Conservation (phyloP, 2,888 invertebrate species). For the Chironomus riparius region DNA sequence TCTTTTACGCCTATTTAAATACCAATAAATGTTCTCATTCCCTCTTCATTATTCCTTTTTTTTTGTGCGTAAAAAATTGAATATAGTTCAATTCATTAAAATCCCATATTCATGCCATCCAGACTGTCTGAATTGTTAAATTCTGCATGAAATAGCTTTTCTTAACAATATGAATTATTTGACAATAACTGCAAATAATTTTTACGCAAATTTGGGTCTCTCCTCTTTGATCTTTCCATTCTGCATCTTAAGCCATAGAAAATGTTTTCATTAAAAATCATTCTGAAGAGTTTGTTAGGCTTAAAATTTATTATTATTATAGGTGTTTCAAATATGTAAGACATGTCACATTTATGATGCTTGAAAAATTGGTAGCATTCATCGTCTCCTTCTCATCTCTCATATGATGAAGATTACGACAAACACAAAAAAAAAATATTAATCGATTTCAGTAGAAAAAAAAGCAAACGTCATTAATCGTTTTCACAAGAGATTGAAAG, state of each 20-base stretch:
- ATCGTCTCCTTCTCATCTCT: too few species aligned
- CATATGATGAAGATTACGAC: too few species aligned
- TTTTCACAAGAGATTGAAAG: neutral
- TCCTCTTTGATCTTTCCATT: neutral
- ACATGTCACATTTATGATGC: constrained; percentile 6
- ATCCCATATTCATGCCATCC: neutral
- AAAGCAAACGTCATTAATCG: constrained; percentile 18
- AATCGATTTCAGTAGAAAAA: constrained; percentile 22
- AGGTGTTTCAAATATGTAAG: neutral
- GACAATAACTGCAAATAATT: neutral
- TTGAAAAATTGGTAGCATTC: neutral
- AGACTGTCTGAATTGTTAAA: neutral
- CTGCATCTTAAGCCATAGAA: neutral
- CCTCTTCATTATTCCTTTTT: neutral
- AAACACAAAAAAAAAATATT: neutral
- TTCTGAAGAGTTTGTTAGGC: neutral
- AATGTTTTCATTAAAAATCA: neutral
- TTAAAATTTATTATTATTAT: neutral
- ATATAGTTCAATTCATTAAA: neutral
- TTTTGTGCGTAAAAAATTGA: too few species aligned
- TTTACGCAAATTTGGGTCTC: constrained; percentile 12
- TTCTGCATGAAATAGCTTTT: constrained; percentile 23
- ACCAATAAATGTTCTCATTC: constrained; percentile 4
- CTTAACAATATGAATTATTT: neutral
- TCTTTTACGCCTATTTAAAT: constrained; percentile 23